Evolutionary conservation across 2,888 invertebrate genomes (phyloP).

Genomic region (Eristalis tenax): DNA sequence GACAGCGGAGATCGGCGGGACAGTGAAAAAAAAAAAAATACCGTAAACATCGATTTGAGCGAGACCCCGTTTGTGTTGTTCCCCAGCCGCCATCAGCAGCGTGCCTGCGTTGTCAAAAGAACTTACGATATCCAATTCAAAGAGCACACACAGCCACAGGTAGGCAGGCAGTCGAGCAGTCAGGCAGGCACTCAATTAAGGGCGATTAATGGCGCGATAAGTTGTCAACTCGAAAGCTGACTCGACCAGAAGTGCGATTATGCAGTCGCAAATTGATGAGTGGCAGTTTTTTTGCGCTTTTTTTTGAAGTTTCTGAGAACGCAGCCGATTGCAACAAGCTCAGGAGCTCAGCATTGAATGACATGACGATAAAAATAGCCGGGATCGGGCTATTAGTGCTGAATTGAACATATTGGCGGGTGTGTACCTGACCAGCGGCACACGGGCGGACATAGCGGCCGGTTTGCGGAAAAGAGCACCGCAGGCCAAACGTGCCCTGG

Average conservation of each 20-base stretch:
- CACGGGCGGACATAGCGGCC: constrained; percentile 11
- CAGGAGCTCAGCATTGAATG: constrained; percentile 11
- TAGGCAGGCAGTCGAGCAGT: background rate
- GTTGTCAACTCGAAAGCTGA: background rate
- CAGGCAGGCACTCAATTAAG: constrained; percentile 35
- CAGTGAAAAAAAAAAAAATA: background rate
- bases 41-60: background rate
- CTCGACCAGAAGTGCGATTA: background rate
- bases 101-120: constrained; percentile 42
- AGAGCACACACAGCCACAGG: background rate
- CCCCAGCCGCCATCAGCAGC: background rate
- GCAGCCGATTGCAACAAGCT: background rate
- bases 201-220: constrained; percentile 33
- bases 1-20: constrained; percentile 1
- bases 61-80: background rate
- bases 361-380: constrained; percentile 24
- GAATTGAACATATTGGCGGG: constrained; percentile 6
- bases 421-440: constrained; percentile 50
- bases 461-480: constrained; percentile 5
- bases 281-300: background rate
- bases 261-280: constrained; percentile 33
- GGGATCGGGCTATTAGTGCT: constrained; percentile 3
- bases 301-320: constrained; percentile 3
- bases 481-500: constrained; percentile 41
- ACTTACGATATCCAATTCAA: background rate